Conservation (phyloP, 2,888 invertebrate species). For the Drosophila buzzatii region DNA sequence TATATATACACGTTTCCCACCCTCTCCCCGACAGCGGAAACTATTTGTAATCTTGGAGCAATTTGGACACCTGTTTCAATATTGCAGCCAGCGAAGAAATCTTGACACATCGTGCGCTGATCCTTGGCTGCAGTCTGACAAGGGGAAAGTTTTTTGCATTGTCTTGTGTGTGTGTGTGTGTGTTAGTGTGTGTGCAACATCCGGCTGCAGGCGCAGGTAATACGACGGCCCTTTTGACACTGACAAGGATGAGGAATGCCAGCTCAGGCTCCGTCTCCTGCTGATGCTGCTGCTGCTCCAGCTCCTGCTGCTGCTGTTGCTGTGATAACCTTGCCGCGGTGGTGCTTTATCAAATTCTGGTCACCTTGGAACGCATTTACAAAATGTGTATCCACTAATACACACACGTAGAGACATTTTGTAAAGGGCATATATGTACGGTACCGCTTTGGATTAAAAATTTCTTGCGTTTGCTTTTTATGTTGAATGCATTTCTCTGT, state of each 20-base stretch:
- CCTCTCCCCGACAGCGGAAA: constrained; percentile 38
- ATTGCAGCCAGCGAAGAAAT: constrained; percentile 62
- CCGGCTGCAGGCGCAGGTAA: constrained; percentile 57
- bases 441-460: constrained; percentile 75
- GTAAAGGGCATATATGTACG: constrained; percentile 56
- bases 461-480: constrained; percentile 57
- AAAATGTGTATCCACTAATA: constrained; percentile 69
- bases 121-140: constrained; percentile 39
- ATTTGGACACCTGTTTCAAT: constrained; percentile 79
- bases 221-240: constrained; percentile 36
- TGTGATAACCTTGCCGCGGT: constrained; percentile 71
- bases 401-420: constrained; percentile 16
- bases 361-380: constrained; percentile 77
- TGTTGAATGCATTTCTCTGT: constrained; percentile 72
- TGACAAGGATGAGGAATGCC: constrained; percentile 43
- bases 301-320: constrained; percentile 3
- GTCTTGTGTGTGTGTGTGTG: constrained; percentile 38
- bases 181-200: constrained; percentile 43
- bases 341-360: constrained; percentile 76
- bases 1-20: not conserved
- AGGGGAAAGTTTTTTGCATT: constrained; percentile 53
- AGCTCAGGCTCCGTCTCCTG: not conserved
- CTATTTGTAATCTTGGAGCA: constrained; percentile 60
- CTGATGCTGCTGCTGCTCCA: not conserved
- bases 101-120: constrained; percentile 57